Evolutionary conservation across 2,797 vertebrate genomes (phyloP).

Genomic region (Bradypodion ventrale): DNA sequence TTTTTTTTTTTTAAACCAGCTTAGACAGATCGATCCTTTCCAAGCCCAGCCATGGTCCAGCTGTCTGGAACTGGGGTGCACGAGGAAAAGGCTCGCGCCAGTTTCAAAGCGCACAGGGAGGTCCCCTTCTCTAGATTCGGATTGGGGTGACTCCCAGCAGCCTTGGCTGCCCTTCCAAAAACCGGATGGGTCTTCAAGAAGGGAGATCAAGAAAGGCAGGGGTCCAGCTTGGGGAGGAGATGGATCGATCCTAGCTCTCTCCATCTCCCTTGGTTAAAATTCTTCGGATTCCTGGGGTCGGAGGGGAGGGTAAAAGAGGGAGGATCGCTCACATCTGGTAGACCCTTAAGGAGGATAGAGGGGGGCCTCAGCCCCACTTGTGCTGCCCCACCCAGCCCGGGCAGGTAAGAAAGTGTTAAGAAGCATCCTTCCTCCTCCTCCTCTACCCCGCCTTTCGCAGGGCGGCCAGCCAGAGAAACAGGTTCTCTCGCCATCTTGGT

Average conservation of each 20-base stretch:
- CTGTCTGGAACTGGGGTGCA: too few species aligned
- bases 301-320: neutral
- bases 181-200: too few species aligned
- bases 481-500: conserved; percentile 34
- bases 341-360: too few species aligned
- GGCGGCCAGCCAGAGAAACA: conserved; percentile 25
- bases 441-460: neutral
- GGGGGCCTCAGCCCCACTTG: neutral
- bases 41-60: too few species aligned
- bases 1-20: too few species aligned
- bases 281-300: conserved; percentile 52
- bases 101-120: neutral
- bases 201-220: too few species aligned
- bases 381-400: neutral
- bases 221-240: neutral
- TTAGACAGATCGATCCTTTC: too few species aligned
- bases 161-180: too few species aligned
- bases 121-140: too few species aligned
- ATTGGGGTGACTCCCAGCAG: neutral
- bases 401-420: conserved; percentile 1
- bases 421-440: neutral
- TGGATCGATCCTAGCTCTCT: neutral
- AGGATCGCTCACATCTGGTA: neutral
- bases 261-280: conserved; percentile 34
- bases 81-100: too few species aligned